Evolutionary conservation across 2,888 invertebrate species (phyloP).

Genomic region (Polyommatus iphigenia): DNA sequence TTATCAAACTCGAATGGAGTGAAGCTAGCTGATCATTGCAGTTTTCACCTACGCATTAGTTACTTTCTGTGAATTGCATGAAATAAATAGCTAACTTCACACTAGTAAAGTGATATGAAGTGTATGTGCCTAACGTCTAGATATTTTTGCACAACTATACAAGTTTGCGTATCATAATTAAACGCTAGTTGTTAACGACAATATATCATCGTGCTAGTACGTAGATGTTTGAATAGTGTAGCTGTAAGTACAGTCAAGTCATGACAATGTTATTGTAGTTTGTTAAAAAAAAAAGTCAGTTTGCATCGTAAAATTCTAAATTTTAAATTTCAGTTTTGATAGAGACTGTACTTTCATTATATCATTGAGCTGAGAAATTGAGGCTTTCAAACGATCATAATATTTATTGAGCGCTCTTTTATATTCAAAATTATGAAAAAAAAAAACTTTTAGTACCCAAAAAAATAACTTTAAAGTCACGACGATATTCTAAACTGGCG

Average conservation of each 20-base stretch:
- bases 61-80: neutral
- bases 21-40: no score
- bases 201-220: neutral
- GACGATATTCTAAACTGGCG: neutral
- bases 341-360: neutral
- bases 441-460: neutral
- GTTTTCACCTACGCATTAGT: no score
- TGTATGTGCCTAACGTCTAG: slow-evolving; percentile 16
- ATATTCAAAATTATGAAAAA: neutral
- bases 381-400: neutral
- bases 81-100: slow-evolving; percentile 1
- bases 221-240: slow-evolving; percentile 1
- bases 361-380: neutral
- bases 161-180: slow-evolving; percentile 20
- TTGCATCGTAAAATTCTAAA: neutral
- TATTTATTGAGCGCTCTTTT: neutral
- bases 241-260: slow-evolving; percentile 3
- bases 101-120: neutral
- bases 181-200: slow-evolving; percentile 13
- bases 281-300: neutral
- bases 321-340: neutral
- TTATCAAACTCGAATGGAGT: no score
- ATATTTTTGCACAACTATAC: slow-evolving; percentile 21
- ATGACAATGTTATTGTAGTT: neutral
- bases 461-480: neutral